These are phyloP conservation scores for Vombatus ursinus DNA, from an alignment of 2,113 vertebrate genomes.

Conservation along the genomic window DNA sequence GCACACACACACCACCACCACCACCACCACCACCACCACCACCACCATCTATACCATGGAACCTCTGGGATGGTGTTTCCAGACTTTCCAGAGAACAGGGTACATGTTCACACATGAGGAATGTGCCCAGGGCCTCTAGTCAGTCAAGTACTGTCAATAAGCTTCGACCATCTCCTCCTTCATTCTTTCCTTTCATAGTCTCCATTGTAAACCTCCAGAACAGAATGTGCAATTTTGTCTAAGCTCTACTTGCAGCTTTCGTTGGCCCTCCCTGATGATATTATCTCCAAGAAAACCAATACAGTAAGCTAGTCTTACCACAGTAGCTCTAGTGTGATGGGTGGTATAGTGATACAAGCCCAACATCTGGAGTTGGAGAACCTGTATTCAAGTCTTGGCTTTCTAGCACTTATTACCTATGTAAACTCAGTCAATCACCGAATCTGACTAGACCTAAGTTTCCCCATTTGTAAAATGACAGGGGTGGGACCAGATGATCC, in stretches of 20 bases:
- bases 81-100: background rate
- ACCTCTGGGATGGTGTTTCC: background rate
- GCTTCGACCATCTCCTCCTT: background rate
- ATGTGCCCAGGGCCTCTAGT: background rate
- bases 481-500: background rate
- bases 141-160: background rate
- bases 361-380: background rate
- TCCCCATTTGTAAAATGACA: background rate
- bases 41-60: too few species aligned
- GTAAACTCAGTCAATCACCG: background rate
- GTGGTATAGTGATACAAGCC: background rate
- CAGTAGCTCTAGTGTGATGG: background rate
- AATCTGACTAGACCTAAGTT: background rate
- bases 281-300: background rate
- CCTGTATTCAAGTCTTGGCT: background rate
- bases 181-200: background rate
- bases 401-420: background rate
- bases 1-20: too few species aligned
- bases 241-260: background rate
- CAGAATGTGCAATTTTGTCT: background rate
- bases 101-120: background rate
- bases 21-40: too few species aligned
- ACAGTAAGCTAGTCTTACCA: background rate
- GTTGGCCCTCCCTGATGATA: background rate
- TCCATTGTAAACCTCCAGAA: background rate